phyloP scores from a whole-genome alignment of 2,888 invertebrate species.

The Sphecodes monilicornis region DNA sequence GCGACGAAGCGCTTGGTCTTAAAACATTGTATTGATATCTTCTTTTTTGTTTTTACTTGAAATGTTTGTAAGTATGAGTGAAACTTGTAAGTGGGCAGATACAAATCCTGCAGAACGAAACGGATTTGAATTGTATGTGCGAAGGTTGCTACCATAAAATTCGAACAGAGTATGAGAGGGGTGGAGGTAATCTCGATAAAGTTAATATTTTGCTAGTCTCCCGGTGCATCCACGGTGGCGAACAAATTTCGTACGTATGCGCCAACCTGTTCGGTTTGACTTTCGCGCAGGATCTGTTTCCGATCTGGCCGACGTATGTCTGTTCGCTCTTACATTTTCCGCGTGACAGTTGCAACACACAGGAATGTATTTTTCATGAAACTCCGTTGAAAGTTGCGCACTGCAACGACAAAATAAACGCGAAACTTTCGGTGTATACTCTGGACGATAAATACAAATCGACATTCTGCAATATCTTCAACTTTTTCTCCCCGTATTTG shows the following conservation, averaged over 20 bases:
- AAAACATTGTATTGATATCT: too few species aligned
- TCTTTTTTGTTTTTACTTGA: too few species aligned
- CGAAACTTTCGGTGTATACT: conserved; percentile 11
- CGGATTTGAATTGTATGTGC: background rate
- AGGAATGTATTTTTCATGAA: conserved; percentile 60
- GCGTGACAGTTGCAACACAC: conserved; percentile 24
- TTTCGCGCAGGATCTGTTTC: conserved; percentile 19
- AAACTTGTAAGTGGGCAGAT: too few species aligned
- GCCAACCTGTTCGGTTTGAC: conserved; percentile 14
- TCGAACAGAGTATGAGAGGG: background rate
- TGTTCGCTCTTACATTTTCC: conserved; percentile 31
- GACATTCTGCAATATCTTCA: background rate
- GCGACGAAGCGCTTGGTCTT: too few species aligned
- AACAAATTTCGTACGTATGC: conserved; percentile 32
- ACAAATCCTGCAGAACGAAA: background rate
- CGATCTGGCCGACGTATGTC: conserved; percentile 39
- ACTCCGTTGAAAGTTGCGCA: conserved; percentile 36
- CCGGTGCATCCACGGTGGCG: conserved; percentile 4
- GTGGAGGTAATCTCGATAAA: background rate
- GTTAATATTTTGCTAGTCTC: conserved; percentile 22
- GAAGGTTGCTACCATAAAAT: background rate
- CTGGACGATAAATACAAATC: background rate
- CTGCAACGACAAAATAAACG: conserved; percentile 38
- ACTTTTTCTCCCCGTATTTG: background rate
- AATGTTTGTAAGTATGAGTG: too few species aligned